Percentiles rank a stretch among this genome's conserved stretches.
Conservation (phyloP, 2,797 vertebrate genomes). For the Semotilus atromaculatus region DNA sequence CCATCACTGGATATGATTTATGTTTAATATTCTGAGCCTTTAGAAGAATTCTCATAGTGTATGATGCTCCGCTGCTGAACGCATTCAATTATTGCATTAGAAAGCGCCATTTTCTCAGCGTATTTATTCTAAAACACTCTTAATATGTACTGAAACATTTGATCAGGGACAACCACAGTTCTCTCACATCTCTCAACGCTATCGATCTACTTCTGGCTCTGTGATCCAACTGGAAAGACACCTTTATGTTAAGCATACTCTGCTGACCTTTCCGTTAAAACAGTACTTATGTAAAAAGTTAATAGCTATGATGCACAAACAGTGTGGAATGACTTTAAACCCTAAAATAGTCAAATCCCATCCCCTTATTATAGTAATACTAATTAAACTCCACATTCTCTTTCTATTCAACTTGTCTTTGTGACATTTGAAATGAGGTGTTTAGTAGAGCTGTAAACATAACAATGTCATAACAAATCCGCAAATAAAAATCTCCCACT, state of each 20-base stretch:
- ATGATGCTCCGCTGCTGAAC: background rate
- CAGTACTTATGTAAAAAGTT: background rate
- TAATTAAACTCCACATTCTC: background rate
- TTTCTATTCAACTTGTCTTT: background rate
- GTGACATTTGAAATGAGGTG: constrained; percentile 8
- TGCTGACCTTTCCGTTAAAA: background rate
- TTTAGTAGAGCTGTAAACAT: background rate
- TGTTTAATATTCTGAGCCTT: background rate
- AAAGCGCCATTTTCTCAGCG: background rate
- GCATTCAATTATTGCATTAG: background rate
- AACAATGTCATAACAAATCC: constrained; percentile 23
- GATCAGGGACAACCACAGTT: background rate
- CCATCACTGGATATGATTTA: background rate
- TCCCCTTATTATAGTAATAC: background rate
- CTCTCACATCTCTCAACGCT: background rate
- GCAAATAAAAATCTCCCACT: background rate
- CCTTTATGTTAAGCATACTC: background rate
- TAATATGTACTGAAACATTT: background rate
- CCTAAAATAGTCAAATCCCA: background rate
- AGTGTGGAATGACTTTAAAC: background rate
- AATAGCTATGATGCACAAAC: background rate
- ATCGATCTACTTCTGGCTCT: background rate
- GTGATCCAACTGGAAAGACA: background rate
- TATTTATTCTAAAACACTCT: background rate
- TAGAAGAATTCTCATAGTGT: background rate